phyloP scores from a whole-genome alignment of 2,797 vertebrate species.

The Acanthurus leucopareius region DNA sequence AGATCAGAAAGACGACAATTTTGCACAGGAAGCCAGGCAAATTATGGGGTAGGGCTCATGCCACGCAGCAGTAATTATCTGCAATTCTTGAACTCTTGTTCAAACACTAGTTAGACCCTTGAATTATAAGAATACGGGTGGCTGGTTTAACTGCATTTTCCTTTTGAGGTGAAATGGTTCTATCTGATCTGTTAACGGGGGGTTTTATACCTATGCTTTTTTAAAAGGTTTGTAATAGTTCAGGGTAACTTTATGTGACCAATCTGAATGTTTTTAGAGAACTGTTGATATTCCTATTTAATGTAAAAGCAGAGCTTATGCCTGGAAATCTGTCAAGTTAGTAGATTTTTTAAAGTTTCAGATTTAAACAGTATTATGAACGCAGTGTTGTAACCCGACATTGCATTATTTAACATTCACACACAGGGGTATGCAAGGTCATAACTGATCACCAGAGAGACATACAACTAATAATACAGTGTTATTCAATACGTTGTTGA shows the following conservation, averaged over 20 bases:
- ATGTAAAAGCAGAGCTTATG: background rate
- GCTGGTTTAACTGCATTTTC: slow-evolving; percentile 31
- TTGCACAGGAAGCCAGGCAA: slow-evolving; percentile 79
- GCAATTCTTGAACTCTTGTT: slow-evolving; percentile 73
- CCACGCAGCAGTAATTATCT: slow-evolving; percentile 80
- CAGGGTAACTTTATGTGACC: background rate
- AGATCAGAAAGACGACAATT: slow-evolving; percentile 76
- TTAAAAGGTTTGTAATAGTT: background rate
- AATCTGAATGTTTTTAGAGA: slow-evolving; percentile 2
- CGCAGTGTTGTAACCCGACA: background rate
- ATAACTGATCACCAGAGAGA: background rate
- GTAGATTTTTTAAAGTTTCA: background rate
- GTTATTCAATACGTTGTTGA: background rate
- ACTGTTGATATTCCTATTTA: background rate
- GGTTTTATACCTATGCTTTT: background rate
- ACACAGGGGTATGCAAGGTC: background rate
- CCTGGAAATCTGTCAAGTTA: slow-evolving; percentile 17
- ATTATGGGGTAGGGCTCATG: slow-evolving; percentile 81
- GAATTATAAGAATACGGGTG: slow-evolving; percentile 41
- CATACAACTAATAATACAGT: too few species aligned
- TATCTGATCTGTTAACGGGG: background rate
- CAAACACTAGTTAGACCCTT: slow-evolving; percentile 58
- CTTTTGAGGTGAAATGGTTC: slow-evolving; percentile 11
- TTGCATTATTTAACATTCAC: background rate
- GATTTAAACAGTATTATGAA: background rate